Evolutionary conservation across 2,797 vertebrate genomes (phyloP).

Genomic region (Gobionotothen gibberifrons): DNA sequence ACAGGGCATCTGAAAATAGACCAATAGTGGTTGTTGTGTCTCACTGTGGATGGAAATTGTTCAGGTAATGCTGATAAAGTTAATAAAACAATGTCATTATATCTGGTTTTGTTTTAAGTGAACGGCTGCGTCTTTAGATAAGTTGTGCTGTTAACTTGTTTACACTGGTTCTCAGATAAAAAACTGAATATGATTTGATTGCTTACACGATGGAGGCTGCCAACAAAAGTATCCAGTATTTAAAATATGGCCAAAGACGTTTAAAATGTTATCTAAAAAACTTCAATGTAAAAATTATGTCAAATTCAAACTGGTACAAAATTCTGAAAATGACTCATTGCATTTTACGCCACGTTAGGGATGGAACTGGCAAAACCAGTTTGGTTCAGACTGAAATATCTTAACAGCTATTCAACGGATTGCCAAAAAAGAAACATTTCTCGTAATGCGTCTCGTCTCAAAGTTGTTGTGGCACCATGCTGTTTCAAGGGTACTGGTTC

Average conservation of each 20-base stretch:
- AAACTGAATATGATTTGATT: not conserved
- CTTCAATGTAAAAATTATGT: too few species aligned
- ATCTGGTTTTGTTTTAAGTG: not conserved
- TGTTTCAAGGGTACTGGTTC: too few species aligned
- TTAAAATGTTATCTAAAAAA: too few species aligned
- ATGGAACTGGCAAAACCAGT: too few species aligned
- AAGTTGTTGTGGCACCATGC: too few species aligned
- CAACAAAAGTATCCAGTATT: not conserved
- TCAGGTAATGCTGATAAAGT: conserved; percentile 7
- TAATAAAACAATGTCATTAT: conserved; percentile 4
- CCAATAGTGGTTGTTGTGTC: not conserved
- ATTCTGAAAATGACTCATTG: too few species aligned
- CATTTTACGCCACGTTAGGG: too few species aligned
- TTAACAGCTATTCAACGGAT: too few species aligned
- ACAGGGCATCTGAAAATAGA: conserved; percentile 14
- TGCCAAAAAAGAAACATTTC: too few species aligned
- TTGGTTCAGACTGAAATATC: too few species aligned
- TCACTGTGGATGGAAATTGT: not conserved
- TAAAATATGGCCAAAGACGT: not conserved
- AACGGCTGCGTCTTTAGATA: not conserved
- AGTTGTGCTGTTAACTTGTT: not conserved
- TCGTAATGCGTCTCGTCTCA: too few species aligned
- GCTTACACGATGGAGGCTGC: not conserved
- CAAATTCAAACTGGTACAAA: too few species aligned
- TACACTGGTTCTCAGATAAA: not conserved